phyloP scores from a whole-genome alignment of 2,888 invertebrate species.

The Heliconius charithonia region DNA sequence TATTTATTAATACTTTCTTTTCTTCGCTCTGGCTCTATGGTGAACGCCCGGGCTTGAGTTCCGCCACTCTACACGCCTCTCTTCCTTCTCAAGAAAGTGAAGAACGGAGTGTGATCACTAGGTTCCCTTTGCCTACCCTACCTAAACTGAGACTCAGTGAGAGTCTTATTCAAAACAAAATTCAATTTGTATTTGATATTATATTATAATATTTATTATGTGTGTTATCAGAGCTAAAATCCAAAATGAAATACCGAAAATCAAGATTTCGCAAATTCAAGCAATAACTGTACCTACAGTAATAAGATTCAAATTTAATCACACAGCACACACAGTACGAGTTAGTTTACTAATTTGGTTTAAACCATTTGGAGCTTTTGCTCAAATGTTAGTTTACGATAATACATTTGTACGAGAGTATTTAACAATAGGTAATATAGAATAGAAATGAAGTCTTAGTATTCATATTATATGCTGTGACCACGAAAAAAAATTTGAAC shows the following conservation, averaged over 20 bases:
- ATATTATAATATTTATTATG: too few species aligned
- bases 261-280: neutral
- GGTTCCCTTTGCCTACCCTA: too few species aligned
- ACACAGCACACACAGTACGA: slow-evolving; percentile 8
- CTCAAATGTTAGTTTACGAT: neutral
- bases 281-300: neutral
- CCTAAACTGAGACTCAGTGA: too few species aligned
- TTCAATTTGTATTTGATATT: too few species aligned
- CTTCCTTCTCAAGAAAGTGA: too few species aligned
- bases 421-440: neutral
- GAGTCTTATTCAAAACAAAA: too few species aligned
- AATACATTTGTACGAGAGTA: neutral
- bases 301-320: slow-evolving; percentile 18
- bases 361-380: slow-evolving; percentile 2
- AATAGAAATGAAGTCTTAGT: neutral
- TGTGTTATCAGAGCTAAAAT: neutral
- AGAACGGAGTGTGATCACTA: too few species aligned
- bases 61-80: neutral
- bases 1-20: too few species aligned
- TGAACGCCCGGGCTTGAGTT: too few species aligned
- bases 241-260: neutral
- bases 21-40: too few species aligned
- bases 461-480: neutral
- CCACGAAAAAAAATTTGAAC: neutral
- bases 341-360: slow-evolving; percentile 12